phyloP scores from a whole-genome alignment of 2,797 vertebrate genomes.

The Sebastes hopkinsi region DNA sequence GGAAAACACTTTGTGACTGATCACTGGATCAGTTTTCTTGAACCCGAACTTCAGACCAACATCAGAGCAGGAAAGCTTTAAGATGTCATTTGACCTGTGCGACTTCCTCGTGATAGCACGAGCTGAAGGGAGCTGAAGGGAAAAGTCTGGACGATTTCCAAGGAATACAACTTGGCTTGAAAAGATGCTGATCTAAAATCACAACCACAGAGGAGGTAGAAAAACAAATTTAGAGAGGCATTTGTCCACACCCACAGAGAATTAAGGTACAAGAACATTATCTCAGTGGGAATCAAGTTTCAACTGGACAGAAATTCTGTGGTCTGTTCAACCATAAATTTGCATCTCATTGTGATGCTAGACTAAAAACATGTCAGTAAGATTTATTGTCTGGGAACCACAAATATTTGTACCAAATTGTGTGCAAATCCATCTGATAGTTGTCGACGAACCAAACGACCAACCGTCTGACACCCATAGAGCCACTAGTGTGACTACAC shows the following conservation, averaged over 20 bases:
- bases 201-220: background rate
- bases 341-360: background rate
- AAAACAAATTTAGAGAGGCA: background rate
- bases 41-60: background rate
- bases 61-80: background rate
- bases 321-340: background rate
- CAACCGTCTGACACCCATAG: no score
- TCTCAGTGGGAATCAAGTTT: background rate
- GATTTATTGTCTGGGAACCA: background rate
- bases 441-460: background rate
- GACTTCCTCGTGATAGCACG: background rate
- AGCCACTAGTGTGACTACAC: background rate
- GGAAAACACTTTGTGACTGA: background rate
- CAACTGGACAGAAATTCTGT: background rate
- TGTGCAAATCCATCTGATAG: background rate
- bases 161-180: slow-evolving; percentile 15
- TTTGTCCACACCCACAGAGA: background rate
- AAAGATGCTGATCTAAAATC: background rate
- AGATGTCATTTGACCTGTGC: background rate
- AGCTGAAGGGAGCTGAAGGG: background rate
- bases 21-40: background rate
- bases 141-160: slow-evolving; percentile 9
- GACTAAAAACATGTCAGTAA: background rate
- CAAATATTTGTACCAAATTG: background rate
- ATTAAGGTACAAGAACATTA: background rate